Evolutionary conservation across 2,888 invertebrate species (phyloP).

Genomic region (Platycnemis pennipes): DNA sequence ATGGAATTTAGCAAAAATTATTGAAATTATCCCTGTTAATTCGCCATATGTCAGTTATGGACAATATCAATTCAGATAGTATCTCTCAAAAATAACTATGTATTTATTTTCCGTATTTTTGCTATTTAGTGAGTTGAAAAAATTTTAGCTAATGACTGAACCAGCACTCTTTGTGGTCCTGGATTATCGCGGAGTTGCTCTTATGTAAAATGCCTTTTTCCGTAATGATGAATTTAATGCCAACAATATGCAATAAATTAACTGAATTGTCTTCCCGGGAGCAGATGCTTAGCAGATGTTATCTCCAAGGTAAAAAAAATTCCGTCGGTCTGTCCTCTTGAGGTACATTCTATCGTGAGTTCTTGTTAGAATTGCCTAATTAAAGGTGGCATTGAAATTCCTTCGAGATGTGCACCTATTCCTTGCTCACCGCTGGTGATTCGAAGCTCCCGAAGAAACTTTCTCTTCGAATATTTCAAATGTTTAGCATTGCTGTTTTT

Average conservation of each 20-base stretch:
- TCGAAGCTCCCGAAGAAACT: not conserved
- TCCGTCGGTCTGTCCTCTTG: not conserved
- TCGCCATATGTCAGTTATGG: no score
- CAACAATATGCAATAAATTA: not conserved
- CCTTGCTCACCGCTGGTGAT: not conserved
- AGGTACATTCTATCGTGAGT: not conserved
- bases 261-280: not conserved
- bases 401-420: not conserved
- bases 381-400: conserved; percentile 18
- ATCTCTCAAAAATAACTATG: no score
- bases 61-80: no score
- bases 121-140: no score
- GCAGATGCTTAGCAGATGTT: not conserved
- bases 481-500: not conserved
- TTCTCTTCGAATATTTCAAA: not conserved
- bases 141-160: no score
- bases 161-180: no score
- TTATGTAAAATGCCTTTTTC: no score
- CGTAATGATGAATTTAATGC: no score
- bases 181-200: no score
- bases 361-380: not conserved
- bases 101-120: no score
- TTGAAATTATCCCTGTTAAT: no score
- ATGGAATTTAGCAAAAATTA: no score
- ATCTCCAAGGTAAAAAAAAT: not conserved